Percentiles rank a stretch among this genome's conserved stretches.
Conservation (phyloP, 2,888 invertebrate genomes). For the Cataglyphis altisquamis region DNA sequence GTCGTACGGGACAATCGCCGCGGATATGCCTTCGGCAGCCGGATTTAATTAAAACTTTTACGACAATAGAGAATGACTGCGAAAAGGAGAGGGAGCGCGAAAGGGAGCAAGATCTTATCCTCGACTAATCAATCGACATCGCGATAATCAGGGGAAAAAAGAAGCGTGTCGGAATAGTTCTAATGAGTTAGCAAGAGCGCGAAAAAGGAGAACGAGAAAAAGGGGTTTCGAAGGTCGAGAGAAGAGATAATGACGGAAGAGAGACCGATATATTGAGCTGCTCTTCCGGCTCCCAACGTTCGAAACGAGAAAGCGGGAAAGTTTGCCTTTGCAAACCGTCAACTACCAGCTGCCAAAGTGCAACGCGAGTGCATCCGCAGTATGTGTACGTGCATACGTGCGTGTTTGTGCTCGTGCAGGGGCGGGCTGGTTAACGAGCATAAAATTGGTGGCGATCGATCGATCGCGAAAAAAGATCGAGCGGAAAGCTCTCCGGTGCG, state of each 20-base stretch:
- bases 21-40: slow-evolving; percentile 65
- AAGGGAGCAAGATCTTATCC: slow-evolving; percentile 66
- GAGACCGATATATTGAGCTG: slow-evolving; percentile 59
- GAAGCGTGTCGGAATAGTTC: slow-evolving; percentile 59
- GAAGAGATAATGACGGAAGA: slow-evolving; percentile 65
- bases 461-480: slow-evolving; percentile 60
- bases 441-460: slow-evolving; percentile 64
- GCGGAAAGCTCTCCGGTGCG: slow-evolving; percentile 32
- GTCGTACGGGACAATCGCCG: slow-evolving; percentile 56
- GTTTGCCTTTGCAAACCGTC: slow-evolving; percentile 30
- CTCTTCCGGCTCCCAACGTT: slow-evolving; percentile 60
- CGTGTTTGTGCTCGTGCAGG: background rate
- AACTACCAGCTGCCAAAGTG: background rate
- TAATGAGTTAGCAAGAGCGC: slow-evolving; percentile 50
- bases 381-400: background rate
- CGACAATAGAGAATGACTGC: slow-evolving; percentile 64
- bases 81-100: slow-evolving; percentile 16
- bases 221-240: background rate
- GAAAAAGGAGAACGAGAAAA: background rate
- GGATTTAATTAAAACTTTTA: slow-evolving; percentile 76
- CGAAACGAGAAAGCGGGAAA: slow-evolving; percentile 51
- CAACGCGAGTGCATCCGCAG: background rate
- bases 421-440: slow-evolving; percentile 61
- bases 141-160: slow-evolving; percentile 65
- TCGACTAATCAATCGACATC: slow-evolving; percentile 73